phyloP scores from a whole-genome alignment of 2,113 vertebrate species.

The Nothoprocta perdicaria region DNA sequence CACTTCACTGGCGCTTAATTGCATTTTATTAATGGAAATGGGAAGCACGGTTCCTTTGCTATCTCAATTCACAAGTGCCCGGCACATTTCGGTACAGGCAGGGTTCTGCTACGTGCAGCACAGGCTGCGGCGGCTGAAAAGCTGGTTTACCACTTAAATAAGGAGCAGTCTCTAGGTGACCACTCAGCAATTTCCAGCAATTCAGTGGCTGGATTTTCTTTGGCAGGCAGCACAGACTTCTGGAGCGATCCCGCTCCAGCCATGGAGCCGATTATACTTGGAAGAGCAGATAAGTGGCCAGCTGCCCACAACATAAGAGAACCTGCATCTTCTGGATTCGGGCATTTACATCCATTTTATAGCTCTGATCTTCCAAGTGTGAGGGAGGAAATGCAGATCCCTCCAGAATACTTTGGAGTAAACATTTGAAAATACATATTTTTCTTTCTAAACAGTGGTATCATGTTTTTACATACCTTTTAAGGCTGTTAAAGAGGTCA shows the following conservation, averaged over 20 bases:
- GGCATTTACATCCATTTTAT: background rate
- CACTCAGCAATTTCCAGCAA: constrained; percentile 61
- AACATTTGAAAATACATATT: background rate
- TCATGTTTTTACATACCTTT: background rate
- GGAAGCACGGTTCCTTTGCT: background rate
- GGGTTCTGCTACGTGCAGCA: background rate
- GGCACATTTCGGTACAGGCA: background rate
- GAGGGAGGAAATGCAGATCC: background rate
- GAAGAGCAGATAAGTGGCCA: constrained; percentile 15
- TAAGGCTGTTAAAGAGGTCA: background rate
- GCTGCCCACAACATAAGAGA: background rate
- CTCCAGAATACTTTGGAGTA: background rate
- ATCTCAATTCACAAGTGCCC: background rate
- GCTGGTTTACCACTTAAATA: constrained; percentile 40
- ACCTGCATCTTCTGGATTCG: background rate
- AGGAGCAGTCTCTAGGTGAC: constrained; percentile 53
- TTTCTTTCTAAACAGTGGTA: background rate
- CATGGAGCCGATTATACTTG: background rate
- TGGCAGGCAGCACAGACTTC: constrained; percentile 17
- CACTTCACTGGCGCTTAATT: background rate
- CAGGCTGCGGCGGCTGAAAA: constrained; percentile 2
- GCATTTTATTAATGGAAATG: background rate
- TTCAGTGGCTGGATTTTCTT: constrained; percentile 50
- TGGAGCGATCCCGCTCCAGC: constrained; percentile 20
- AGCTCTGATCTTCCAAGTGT: background rate